A percentile compares a stretch with the other conserved stretches of the same genome.
Evolutionary conservation across 2,797 vertebrate species (phyloP).

Genomic region (Sciaenops ocellatus): DNA sequence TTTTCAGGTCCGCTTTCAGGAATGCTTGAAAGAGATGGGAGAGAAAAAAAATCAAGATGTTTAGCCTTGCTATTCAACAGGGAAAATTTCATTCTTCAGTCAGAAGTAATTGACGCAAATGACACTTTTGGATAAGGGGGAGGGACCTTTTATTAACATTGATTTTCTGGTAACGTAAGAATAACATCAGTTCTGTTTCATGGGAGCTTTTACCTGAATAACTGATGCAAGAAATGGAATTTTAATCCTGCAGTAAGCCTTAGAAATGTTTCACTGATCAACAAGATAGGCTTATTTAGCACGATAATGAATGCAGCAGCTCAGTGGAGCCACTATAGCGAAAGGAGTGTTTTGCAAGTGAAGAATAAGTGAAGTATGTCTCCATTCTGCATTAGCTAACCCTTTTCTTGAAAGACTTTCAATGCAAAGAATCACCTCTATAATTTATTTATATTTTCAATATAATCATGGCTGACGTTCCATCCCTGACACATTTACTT

Average conservation of each 20-base stretch:
- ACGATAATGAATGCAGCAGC: constrained; percentile 19
- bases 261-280: constrained; percentile 30
- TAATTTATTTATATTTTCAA: not conserved
- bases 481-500: constrained; percentile 2
- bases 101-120: constrained; percentile 40
- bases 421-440: not conserved
- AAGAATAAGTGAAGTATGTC: constrained; percentile 11
- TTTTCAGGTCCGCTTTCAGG: constrained; percentile 5
- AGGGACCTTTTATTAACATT: constrained; percentile 17
- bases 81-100: constrained; percentile 41
- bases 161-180: constrained; percentile 13
- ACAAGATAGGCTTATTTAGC: constrained; percentile 33
- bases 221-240: constrained; percentile 42
- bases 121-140: constrained; percentile 18
- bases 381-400: constrained; percentile 9
- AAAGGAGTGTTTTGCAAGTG: constrained; percentile 2
- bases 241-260: constrained; percentile 33
- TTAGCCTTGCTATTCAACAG: constrained; percentile 50
- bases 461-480: not conserved
- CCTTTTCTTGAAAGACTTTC: not conserved
- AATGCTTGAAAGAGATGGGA: constrained; percentile 12
- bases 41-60: constrained; percentile 18
- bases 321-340: constrained; percentile 15
- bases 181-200: constrained; percentile 13
- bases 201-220: constrained; percentile 34